These are phyloP conservation scores for Periphyllus acericola DNA, from an alignment of 2,888 invertebrate genomes.

Conservation along the genomic window DNA sequence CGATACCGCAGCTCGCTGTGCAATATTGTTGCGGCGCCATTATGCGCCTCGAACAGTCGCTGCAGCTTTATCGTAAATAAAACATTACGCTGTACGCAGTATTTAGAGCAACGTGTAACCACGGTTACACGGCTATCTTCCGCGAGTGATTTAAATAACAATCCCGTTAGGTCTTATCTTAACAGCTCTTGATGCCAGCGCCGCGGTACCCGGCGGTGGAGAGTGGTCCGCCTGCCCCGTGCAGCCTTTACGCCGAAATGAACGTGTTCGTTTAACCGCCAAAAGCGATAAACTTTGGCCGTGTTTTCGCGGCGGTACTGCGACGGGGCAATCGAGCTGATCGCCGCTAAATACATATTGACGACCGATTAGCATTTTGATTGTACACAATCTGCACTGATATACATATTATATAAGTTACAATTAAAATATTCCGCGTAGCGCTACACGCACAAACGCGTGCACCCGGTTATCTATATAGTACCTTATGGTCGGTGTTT, in stretches of 20 bases:
- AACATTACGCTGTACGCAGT: background rate
- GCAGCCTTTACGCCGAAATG: background rate
- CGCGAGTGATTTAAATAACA: constrained; percentile 21
- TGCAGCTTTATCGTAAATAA: background rate
- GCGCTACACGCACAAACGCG: no score
- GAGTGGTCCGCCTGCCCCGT: background rate
- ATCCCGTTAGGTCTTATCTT: constrained; percentile 25
- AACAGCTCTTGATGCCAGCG: background rate
- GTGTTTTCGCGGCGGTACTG: background rate
- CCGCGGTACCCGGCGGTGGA: background rate
- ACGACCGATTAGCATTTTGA: constrained; percentile 3
- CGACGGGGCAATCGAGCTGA: background rate
- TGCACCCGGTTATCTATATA: no score
- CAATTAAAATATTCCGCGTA: no score
- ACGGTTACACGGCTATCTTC: background rate
- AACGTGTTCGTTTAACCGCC: constrained; percentile 46
- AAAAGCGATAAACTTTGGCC: constrained; percentile 40
- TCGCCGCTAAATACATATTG: background rate
- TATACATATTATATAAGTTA: no score
- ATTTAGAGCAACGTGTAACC: background rate
- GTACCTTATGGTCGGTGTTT: no score
- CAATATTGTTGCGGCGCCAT: background rate
- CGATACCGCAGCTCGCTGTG: background rate
- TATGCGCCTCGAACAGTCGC: background rate
- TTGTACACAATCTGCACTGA: no score